These are phyloP conservation scores for Reticulitermes speratus DNA, from an alignment of 1,140 invertebrate genomes.

Conservation along the genomic window DNA sequence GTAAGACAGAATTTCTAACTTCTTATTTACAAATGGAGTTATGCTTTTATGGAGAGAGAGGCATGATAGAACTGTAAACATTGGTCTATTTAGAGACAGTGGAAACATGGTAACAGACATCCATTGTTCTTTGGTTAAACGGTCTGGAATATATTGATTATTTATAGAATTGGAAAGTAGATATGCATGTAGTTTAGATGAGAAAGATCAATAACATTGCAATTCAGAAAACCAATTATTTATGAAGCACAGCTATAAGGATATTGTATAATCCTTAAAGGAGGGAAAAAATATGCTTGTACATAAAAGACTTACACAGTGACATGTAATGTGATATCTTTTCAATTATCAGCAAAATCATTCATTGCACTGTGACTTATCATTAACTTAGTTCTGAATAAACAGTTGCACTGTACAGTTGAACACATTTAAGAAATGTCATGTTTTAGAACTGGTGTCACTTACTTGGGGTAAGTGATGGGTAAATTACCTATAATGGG, in stretches of 20 bases:
- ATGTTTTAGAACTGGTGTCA: too few relatives aligned
- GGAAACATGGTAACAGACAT: background rate
- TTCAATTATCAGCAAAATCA: background rate
- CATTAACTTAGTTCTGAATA: background rate
- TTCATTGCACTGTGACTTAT: background rate
- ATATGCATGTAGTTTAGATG: background rate
- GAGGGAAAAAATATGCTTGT: background rate
- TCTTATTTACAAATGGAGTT: slow-evolving; percentile 14
- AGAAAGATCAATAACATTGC: background rate
- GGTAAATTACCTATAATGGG: too few relatives aligned
- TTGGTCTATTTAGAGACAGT: background rate
- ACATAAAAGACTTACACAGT: background rate
- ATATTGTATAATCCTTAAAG: background rate
- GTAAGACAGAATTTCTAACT: slow-evolving; percentile 22
- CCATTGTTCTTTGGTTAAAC: background rate
- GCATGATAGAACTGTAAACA: slow-evolving; percentile 11
- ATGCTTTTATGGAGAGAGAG: background rate
- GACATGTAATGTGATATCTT: background rate
- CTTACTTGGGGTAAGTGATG: too few relatives aligned
- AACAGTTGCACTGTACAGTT: too few relatives aligned
- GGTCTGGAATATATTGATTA: background rate
- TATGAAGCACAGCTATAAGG: background rate
- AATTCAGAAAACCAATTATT: background rate
- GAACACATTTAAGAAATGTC: too few relatives aligned
- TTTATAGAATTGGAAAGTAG: background rate